These are phyloP conservation scores for Anaspis maculata DNA, from an alignment of 2,888 invertebrate genomes.

Conservation along the genomic window DNA sequence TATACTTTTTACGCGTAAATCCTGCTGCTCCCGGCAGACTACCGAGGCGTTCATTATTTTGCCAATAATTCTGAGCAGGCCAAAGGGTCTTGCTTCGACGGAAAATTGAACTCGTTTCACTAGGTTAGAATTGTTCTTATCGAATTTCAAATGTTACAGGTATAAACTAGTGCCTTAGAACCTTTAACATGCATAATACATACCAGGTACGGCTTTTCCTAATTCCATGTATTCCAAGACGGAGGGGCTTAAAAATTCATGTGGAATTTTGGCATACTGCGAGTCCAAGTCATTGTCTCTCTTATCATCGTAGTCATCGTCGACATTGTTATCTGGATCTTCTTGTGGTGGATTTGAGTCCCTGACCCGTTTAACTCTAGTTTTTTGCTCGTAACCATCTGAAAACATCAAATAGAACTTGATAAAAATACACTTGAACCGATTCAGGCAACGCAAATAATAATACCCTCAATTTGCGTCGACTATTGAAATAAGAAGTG, in stretches of 20 bases:
- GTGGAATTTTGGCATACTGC: conserved; percentile 55
- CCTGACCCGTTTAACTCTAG: conserved; percentile 55
- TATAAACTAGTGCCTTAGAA: too few relatives aligned
- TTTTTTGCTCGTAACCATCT: conserved; percentile 57
- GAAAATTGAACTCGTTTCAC: too few relatives aligned
- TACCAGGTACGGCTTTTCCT: conserved; percentile 84
- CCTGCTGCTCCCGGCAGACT: too few relatives aligned
- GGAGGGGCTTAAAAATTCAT: conserved; percentile 74
- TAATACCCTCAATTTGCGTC: neutral
- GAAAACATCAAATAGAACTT: conserved; percentile 19
- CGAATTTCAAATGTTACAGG: too few relatives aligned
- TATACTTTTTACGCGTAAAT: too few relatives aligned
- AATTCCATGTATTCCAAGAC: conserved; percentile 79
- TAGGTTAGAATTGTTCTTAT: too few relatives aligned
- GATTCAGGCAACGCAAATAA: neutral
- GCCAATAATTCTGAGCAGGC: too few relatives aligned
- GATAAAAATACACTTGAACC: conserved; percentile 1
- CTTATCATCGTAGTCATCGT: conserved; percentile 38
- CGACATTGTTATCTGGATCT: conserved; percentile 37
- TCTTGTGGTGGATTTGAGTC: conserved; percentile 40
- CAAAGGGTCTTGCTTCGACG: too few relatives aligned
- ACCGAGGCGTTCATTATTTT: too few relatives aligned
- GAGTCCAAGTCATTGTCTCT: conserved; percentile 36
- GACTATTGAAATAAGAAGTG: too few relatives aligned
- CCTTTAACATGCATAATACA: too few relatives aligned